Percentiles rank a stretch among this genome's conserved stretches.
Evolutionary conservation across 2,113 vertebrate species (phyloP).

Genomic region (Nicator chloris): DNA sequence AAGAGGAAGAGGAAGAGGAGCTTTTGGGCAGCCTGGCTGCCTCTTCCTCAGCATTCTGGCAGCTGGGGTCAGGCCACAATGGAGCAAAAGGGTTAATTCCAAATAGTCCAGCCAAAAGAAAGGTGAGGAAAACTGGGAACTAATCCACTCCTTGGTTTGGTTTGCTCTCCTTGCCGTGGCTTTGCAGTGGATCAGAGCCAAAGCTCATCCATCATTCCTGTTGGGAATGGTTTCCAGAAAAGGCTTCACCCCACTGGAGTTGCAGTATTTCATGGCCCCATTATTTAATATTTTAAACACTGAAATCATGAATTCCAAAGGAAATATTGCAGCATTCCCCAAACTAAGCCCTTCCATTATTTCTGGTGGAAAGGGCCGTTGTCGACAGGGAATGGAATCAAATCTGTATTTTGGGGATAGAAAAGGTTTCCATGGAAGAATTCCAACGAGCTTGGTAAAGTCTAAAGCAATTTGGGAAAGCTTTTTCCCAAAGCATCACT

Average conservation of each 20-base stretch:
- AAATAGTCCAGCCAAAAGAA: neutral
- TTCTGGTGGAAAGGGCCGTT: neutral
- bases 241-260: neutral
- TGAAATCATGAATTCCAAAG: neutral
- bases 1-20: neutral
- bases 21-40: neutral
- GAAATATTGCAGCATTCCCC: neutral
- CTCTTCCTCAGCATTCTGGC: neutral
- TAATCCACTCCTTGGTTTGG: neutral
- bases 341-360: neutral
- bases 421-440: neutral
- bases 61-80: rapidly evolving
- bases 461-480: neutral
- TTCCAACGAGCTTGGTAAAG: neutral
- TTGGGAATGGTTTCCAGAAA: neutral
- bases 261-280: neutral
- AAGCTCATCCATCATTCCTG: neutral
- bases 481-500: neutral
- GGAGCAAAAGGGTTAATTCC: neutral
- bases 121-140: neutral
- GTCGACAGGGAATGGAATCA: conserved; percentile 16
- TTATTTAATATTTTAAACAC: neutral
- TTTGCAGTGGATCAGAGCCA: neutral
- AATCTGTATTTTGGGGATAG: neutral
- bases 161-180: neutral